Evolutionary conservation across 2,888 invertebrate genomes (phyloP).

Genomic region (Parnassius apollo): DNA sequence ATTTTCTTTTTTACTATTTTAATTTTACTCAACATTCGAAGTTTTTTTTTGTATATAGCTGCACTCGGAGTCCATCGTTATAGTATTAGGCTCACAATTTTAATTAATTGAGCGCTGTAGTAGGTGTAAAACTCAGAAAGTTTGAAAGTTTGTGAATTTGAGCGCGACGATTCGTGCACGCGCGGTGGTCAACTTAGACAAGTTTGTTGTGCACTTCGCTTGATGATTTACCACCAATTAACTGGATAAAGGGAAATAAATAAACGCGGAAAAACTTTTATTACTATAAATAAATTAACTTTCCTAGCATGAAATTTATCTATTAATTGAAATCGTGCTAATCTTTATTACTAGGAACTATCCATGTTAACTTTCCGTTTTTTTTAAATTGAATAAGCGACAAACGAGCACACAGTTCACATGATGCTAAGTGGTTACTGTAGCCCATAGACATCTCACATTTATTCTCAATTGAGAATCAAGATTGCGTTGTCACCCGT

Average conservation of each 20-base stretch:
- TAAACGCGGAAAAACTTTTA: too few species aligned
- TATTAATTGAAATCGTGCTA: too few species aligned
- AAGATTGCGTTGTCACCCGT: too few species aligned
- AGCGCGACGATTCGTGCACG: slow-evolving; percentile 29
- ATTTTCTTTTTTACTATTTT: neutral
- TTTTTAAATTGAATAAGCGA: too few species aligned
- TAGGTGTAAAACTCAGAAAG: slow-evolving; percentile 33
- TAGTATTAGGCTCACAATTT: slow-evolving; percentile 2
- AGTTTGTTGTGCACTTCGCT: neutral
- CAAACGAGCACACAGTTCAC: too few species aligned
- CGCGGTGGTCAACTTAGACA: neutral
- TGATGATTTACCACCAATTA: neutral
- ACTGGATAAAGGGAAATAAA: neutral
- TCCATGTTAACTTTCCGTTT: too few species aligned
- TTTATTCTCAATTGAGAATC: too few species aligned
- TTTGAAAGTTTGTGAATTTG: slow-evolving; percentile 38
- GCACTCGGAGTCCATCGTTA: neutral
- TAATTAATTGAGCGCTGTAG: slow-evolving; percentile 13
- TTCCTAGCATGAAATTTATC: too few species aligned
- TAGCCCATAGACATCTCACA: too few species aligned
- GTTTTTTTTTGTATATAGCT: neutral
- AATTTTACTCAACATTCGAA: neutral
- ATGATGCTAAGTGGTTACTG: too few species aligned
- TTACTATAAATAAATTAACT: too few species aligned
- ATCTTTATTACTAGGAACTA: too few species aligned